Conservation (phyloP, 1,140 invertebrate species). For the Cotesia vestalis region DNA sequence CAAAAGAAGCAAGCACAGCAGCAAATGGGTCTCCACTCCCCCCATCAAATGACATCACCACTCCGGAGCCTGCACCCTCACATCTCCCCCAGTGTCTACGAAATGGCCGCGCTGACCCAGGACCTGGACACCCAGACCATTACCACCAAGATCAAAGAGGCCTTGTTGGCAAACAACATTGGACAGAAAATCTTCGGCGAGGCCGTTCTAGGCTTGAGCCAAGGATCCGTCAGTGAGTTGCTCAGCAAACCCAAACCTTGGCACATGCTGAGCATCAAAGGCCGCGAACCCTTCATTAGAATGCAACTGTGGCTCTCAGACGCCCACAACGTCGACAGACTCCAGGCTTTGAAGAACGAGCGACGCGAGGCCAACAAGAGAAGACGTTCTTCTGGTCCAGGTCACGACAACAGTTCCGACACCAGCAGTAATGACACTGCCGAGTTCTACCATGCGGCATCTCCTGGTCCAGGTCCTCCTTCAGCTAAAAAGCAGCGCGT, state of each 20-base stretch:
- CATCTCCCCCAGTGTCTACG: slow-evolving; percentile 88
- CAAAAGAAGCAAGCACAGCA: slow-evolving; percentile 74
- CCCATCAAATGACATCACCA: slow-evolving; percentile 71
- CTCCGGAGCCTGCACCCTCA: slow-evolving; percentile 80
- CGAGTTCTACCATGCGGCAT: slow-evolving; percentile 88
- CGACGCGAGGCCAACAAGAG: slow-evolving; percentile 88
- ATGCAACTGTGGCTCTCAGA: slow-evolving; percentile 98
- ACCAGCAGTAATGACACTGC: slow-evolving; percentile 88
- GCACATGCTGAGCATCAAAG: slow-evolving; percentile 99
- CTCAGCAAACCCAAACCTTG: slow-evolving; percentile 98
- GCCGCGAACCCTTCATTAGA: slow-evolving; percentile 95
- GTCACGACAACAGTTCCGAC: slow-evolving; percentile 86
- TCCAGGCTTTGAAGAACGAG: slow-evolving; percentile 89
- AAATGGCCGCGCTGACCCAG: slow-evolving; percentile 95
- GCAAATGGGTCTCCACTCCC: slow-evolving; percentile 68
- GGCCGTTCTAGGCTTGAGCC: slow-evolving; percentile 92
- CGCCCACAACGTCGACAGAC: slow-evolving; percentile 88
- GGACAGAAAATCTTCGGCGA: slow-evolving; percentile 99
- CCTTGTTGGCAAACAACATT: slow-evolving; percentile 94
- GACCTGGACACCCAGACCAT: slow-evolving; percentile 96
- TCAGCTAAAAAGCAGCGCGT: slow-evolving; percentile 92
- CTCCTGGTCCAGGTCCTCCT: slow-evolving; percentile 77
- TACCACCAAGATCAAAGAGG: slow-evolving; percentile 97
- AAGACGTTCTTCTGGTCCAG: slow-evolving; percentile 79
- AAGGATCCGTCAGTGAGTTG: slow-evolving; percentile 96